phyloP scores from a whole-genome alignment of 1,140 invertebrate species.

The Drepana arcuata region DNA sequence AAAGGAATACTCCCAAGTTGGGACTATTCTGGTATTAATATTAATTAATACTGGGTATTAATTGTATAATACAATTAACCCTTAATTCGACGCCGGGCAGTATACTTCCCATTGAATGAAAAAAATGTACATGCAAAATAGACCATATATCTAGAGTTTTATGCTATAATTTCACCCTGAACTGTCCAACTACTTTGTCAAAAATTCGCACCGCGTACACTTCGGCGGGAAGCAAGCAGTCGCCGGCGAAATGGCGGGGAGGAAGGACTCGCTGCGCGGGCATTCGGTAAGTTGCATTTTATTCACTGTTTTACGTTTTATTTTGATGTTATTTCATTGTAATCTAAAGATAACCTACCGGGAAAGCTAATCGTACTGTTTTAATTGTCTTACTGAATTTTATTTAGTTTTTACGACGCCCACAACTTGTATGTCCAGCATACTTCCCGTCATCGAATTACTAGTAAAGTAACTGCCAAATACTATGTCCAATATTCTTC shows the following conservation, averaged over 20 bases:
- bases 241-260: slow-evolving; percentile 5
- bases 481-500: slow-evolving; percentile 9
- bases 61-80: too few species aligned
- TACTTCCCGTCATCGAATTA: slow-evolving; percentile 1
- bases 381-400: slow-evolving; percentile 1
- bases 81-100: not conserved
- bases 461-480: not conserved
- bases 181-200: not conserved
- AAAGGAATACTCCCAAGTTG: too few species aligned
- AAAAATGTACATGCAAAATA: not conserved
- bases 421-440: slow-evolving; percentile 6
- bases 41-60: too few species aligned
- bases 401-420: slow-evolving; percentile 3
- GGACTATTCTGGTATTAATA: too few species aligned
- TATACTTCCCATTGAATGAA: not conserved
- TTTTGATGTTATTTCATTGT: slow-evolving; percentile 1
- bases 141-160: not conserved
- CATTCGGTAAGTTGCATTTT: slow-evolving; percentile 10
- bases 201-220: not conserved
- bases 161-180: not conserved
- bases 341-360: slow-evolving; percentile 5
- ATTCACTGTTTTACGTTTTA: slow-evolving; percentile 6
- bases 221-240: not conserved
- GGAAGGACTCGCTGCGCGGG: slow-evolving; percentile 5
- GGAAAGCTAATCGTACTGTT: slow-evolving; percentile 4